These are phyloP conservation scores for Microcebus tavaratra DNA, from an alignment of 2,113 vertebrate genomes.

Conservation along the genomic window DNA sequence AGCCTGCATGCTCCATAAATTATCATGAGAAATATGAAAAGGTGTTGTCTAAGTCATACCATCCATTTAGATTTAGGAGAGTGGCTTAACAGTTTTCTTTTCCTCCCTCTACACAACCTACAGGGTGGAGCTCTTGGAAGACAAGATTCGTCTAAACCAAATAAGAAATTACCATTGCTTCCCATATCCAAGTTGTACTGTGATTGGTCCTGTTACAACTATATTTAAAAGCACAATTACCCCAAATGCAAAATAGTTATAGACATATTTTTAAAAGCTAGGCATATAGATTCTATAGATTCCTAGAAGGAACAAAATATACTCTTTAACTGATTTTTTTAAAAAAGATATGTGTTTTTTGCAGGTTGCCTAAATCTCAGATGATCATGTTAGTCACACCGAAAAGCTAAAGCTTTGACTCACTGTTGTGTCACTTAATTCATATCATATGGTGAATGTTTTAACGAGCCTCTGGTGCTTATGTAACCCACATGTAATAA, in stretches of 20 bases:
- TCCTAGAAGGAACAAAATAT: not conserved
- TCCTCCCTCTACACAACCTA: not conserved
- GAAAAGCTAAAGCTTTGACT: constrained; percentile 30
- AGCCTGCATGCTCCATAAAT: not conserved
- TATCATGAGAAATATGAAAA: not conserved
- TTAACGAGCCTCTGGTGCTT: constrained; percentile 64
- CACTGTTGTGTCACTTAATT: constrained; percentile 54
- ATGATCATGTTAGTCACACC: constrained; percentile 9
- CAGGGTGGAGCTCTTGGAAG: not conserved
- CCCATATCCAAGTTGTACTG: not conserved
- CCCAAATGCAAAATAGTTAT: not conserved
- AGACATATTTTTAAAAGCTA: not conserved
- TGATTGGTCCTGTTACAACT: not conserved
- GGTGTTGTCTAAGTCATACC: not conserved
- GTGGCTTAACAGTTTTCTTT: not conserved
- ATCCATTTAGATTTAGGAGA: not conserved
- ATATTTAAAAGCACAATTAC: constrained; percentile 16
- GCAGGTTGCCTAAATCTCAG: not conserved
- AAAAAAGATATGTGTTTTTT: not conserved
- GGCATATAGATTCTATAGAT: constrained; percentile 25
- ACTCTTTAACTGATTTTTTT: constrained; percentile 14
- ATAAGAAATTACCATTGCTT: constrained; percentile 34
- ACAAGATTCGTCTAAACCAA: constrained; percentile 37
- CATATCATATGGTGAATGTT: constrained; percentile 49
- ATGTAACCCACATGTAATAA: constrained; percentile 73